phyloP scores from a whole-genome alignment of 2,797 vertebrate genomes.

The Myotis daubentonii region DNA sequence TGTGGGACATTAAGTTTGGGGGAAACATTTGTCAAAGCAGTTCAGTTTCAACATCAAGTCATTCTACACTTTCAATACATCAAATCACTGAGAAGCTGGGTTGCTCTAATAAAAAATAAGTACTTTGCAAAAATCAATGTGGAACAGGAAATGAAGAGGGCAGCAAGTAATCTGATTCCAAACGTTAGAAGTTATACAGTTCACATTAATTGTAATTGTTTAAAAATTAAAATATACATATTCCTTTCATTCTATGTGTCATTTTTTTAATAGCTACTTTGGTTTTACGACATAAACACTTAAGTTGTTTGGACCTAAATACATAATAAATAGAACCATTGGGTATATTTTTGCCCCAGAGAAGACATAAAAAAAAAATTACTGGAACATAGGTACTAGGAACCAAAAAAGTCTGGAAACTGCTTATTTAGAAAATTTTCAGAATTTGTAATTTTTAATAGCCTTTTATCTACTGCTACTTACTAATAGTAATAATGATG shows the following conservation, averaged over 20 bases:
- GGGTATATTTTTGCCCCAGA: neutral
- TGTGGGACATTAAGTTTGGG: neutral
- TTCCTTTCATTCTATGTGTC: neutral
- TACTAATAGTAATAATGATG: neutral
- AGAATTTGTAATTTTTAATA: constrained; percentile 26
- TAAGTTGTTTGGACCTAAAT: constrained; percentile 14
- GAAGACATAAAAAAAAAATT: neutral
- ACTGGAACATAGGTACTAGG: neutral
- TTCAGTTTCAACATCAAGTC: neutral
- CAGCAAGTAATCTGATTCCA: neutral
- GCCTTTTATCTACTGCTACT: neutral
- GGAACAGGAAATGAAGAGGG: neutral
- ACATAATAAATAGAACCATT: neutral
- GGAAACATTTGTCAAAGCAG: neutral
- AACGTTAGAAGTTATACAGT: neutral
- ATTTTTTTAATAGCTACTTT: neutral
- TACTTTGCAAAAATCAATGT: neutral
- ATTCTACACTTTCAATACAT: neutral
- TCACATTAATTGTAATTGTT: neutral
- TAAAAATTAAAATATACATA: constrained; percentile 34
- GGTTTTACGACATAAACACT: neutral
- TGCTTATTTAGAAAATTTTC: neutral
- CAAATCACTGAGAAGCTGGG: neutral
- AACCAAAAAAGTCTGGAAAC: constrained; percentile 24
- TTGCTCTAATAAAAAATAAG: neutral